Base-by-base conservation (phyloP, 2,888 invertebrate genomes). In the Ophraella communa region DNA sequence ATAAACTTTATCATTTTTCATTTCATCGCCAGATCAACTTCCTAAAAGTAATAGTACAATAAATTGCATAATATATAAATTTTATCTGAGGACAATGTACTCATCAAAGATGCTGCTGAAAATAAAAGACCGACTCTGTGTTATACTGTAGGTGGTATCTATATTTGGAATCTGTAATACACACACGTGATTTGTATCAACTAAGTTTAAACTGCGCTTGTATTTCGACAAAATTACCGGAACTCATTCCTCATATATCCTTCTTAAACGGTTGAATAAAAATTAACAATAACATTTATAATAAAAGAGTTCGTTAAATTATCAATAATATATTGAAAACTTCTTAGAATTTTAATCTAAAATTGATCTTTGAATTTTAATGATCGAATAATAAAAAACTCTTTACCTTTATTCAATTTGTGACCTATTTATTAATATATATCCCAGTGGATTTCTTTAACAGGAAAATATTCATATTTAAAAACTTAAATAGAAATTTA, bases 131-230 rank as follows among this genome's bases (percentile, higher is more conserved):
- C 44, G 18, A 14, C 55, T 55, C 44, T 55, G 44, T 20, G 4
- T 44, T 21, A 8, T 33, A 10, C 24, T 14, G 30, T 42, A 45
- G 55, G 55, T 44, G 55, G 55, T 18, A 44, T 8, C 55, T 55
- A 55, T 44, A 45, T 55, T 55, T 44, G 55, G 55, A 20, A 55
- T 51, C 49, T 24, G 49, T n/a, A 17, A 49, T 49, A n/a, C 14
- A 17, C n/a, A 20, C 17, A 2, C 18, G 55, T 44, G 44, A 27
- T 55, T 4, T 55, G 24, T 42, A 27, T 27, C 49, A 51, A 27
- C n/a, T 23, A 3, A 18, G 11, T 10, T 45, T 21, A 27, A 49
- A 49, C 49, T 27, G 7, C 17, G 27, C 27, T 51, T 3, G 11
- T 27, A 17, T 27, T 51, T 51, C 49, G 27, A 51, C 49, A 27